phyloP scores from a whole-genome alignment of 2,113 vertebrate species.

The Anthoscopus minutus region DNA sequence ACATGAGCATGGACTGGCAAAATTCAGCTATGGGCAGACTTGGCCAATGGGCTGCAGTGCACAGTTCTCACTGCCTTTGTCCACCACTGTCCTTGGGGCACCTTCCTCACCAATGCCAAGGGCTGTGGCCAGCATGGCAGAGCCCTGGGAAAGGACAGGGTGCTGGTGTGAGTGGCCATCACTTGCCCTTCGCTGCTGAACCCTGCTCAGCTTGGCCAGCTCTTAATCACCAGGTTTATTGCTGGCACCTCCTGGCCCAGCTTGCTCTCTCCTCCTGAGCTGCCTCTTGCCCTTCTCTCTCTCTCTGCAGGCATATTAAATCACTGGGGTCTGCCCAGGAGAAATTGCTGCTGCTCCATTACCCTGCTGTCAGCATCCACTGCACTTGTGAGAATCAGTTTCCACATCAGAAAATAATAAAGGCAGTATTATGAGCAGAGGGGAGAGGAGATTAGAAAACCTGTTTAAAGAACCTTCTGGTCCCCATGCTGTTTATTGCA shows the following conservation, averaged over 20 bases:
- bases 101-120: neutral
- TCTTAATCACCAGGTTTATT: neutral
- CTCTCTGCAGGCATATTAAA: conserved; percentile 33
- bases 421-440: conserved; percentile 31
- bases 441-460: conserved; percentile 59
- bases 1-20: neutral
- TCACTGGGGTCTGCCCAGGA: neutral
- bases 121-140: neutral
- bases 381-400: conserved; percentile 39
- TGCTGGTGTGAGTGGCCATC: fast-evolving
- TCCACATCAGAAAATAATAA: conserved; percentile 64
- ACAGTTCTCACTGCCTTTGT: fast-evolving
- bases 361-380: conserved; percentile 38
- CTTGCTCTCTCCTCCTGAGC: neutral
- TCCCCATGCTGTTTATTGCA: conserved; percentile 16
- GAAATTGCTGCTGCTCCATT: conserved; percentile 38
- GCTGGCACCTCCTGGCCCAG: neutral
- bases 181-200: fast-evolving
- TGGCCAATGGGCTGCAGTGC: neutral
- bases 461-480: conserved; percentile 8
- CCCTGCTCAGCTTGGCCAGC: neutral
- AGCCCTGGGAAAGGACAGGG: neutral
- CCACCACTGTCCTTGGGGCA: neutral
- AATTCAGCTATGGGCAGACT: neutral
- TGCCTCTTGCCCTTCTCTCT: neutral